Conservation (phyloP, 2,797 vertebrate genomes). For the Lophius americanus region DNA sequence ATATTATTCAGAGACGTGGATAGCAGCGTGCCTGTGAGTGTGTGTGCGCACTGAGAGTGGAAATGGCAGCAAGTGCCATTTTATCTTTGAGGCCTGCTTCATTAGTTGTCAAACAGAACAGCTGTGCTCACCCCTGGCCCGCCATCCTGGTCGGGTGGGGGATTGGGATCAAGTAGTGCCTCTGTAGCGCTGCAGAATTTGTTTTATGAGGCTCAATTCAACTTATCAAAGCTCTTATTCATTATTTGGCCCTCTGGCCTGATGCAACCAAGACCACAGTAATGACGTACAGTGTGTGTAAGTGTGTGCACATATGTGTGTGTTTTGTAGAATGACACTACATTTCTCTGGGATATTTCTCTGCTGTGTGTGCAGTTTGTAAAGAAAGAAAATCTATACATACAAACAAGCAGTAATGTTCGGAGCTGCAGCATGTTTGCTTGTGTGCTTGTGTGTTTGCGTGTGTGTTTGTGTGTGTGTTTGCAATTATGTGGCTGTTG, state of each 20-base stretch:
- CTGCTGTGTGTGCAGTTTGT: slow-evolving; percentile 26
- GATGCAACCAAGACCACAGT: slow-evolving; percentile 52
- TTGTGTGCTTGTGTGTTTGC: slow-evolving; percentile 20
- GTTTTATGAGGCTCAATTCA: slow-evolving; percentile 52
- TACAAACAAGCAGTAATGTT: slow-evolving; percentile 39
- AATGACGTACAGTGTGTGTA: slow-evolving; percentile 19
- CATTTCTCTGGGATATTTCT: slow-evolving; percentile 25
- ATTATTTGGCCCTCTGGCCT: slow-evolving; percentile 46
- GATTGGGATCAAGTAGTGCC: slow-evolving; percentile 48
- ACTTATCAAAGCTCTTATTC: slow-evolving; percentile 45
- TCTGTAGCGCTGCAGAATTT: slow-evolving; percentile 46
- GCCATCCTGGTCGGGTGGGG: slow-evolving; percentile 12
- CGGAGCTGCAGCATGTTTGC: slow-evolving; percentile 15
- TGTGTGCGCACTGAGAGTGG: slow-evolving; percentile 44
- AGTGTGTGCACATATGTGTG: slow-evolving; percentile 24
- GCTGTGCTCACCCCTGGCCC: slow-evolving; percentile 48
- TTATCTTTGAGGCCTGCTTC: slow-evolving; percentile 70
- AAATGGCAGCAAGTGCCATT: slow-evolving; percentile 55
- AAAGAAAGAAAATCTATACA: slow-evolving; percentile 41
- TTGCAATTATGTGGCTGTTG: slow-evolving; percentile 55
- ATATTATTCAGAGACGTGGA: slow-evolving; percentile 69
- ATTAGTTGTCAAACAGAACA: slow-evolving; percentile 71
- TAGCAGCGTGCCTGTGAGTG: slow-evolving; percentile 19
- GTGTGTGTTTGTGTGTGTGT: slow-evolving; percentile 17
- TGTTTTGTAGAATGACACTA: slow-evolving; percentile 14